Evolutionary conservation across 2,888 invertebrate genomes (phyloP).

Genomic region (Teleogryllus oceanicus): DNA sequence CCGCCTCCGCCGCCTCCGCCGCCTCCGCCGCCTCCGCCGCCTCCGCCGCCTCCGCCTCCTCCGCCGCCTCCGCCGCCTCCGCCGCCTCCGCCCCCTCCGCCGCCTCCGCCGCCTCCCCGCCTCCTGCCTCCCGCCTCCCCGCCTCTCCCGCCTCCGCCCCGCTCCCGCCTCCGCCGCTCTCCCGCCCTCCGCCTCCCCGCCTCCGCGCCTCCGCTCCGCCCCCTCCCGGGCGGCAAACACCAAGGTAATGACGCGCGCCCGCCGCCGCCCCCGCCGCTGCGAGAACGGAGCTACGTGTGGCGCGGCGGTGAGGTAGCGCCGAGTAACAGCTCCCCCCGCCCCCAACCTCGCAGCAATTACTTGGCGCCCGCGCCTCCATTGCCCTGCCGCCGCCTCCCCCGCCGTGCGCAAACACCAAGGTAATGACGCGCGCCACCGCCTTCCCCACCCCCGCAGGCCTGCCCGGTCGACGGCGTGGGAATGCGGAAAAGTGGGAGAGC

Average conservation of each 20-base stretch:
- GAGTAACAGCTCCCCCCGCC: not conserved
- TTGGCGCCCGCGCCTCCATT: not conserved
- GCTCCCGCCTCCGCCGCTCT: no score
- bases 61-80: no score
- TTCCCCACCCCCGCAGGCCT: not conserved
- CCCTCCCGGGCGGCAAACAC: no score
- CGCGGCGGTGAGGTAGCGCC: not conserved
- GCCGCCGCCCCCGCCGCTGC: no score
- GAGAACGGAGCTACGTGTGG: no score
- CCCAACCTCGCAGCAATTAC: not conserved
- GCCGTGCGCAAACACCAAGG: constrained; percentile 5
- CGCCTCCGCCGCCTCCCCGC: no score
- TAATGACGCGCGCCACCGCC: not conserved
- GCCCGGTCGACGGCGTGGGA: not conserved
- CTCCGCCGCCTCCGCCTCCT: not conserved
- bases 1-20: not conserved
- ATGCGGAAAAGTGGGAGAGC: not conserved
- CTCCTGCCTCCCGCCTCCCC: no score
- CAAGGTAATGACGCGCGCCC: no score
- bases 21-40: not conserved
- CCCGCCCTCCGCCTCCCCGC: no score
- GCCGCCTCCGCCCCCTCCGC: no score
- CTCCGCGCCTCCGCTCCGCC: no score
- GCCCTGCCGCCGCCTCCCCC: not conserved
- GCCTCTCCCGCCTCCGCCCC: no score